Percentiles rank a stretch among this genome's conserved stretches.
Conservation (phyloP, 2,888 invertebrate genomes). For the Pyralis farinalis region DNA sequence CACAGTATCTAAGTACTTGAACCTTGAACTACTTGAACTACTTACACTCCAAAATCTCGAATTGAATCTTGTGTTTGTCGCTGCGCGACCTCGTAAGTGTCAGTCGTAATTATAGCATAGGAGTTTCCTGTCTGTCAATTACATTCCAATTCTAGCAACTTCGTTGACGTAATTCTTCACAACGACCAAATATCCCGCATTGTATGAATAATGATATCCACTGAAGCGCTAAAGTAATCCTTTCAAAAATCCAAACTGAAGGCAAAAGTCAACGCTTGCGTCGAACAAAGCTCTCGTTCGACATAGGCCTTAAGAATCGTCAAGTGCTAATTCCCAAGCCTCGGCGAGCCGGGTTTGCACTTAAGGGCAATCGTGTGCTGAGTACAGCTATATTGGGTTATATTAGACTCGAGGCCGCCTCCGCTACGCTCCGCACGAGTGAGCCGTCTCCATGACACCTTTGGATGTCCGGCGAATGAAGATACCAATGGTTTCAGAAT, state of each 20-base stretch:
- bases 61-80: too few relatives aligned
- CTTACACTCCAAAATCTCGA: too few relatives aligned
- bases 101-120: too few relatives aligned
- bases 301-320: constrained; percentile 16
- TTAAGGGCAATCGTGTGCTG: constrained; percentile 53
- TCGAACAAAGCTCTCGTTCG: not conserved
- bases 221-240: too few relatives aligned
- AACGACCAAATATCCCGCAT: too few relatives aligned
- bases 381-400: constrained; percentile 43
- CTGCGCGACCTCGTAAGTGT: too few relatives aligned
- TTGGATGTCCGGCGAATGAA: constrained; percentile 45
- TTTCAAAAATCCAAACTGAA: not conserved
- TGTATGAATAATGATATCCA: too few relatives aligned
- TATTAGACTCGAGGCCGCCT: constrained; percentile 41
- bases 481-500: constrained; percentile 33
- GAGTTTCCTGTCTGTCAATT: too few relatives aligned
- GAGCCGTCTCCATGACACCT: constrained; percentile 71
- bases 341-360: constrained; percentile 42
- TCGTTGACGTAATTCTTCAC: too few relatives aligned
- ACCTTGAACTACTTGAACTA: too few relatives aligned
- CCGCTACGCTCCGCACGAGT: constrained; percentile 34
- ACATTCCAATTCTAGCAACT: too few relatives aligned
- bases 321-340: constrained; percentile 65
- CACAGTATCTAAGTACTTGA: too few relatives aligned
- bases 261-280: not conserved